Conservation (phyloP, 2,797 vertebrate genomes). For the Botia almorhae region DNA sequence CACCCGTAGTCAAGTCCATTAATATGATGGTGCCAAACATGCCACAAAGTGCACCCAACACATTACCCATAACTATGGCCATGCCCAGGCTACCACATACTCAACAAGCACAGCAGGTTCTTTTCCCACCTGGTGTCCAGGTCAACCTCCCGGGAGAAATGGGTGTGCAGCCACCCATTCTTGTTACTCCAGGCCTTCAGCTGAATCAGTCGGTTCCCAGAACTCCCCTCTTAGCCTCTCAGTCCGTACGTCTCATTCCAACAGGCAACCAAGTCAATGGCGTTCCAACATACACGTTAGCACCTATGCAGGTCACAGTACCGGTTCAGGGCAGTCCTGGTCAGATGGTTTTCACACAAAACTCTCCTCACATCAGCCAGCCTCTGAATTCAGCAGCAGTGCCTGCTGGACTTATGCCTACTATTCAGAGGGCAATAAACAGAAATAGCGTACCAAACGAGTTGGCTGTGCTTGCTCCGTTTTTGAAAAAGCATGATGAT, state of each 20-base stretch:
- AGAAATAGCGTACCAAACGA: slow-evolving; percentile 64
- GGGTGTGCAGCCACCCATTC: slow-evolving; percentile 72
- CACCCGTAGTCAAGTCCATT: slow-evolving; percentile 48
- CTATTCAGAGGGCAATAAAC: slow-evolving; percentile 24
- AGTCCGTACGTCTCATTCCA: slow-evolving; percentile 84
- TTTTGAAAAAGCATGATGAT: slow-evolving; percentile 81
- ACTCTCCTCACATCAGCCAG: slow-evolving; percentile 64
- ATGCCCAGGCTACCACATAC: slow-evolving; percentile 58
- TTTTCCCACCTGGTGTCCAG: slow-evolving; percentile 75
- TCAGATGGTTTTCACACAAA: slow-evolving; percentile 73
- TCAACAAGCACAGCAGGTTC: slow-evolving; percentile 65
- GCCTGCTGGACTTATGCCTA: slow-evolving; percentile 39
- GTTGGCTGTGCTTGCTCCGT: slow-evolving; percentile 79
- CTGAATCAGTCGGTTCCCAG: slow-evolving; percentile 74
- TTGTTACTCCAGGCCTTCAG: slow-evolving; percentile 77
- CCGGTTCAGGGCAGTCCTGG: slow-evolving; percentile 70
- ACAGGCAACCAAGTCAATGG: slow-evolving; percentile 88
- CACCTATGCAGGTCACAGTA: slow-evolving; percentile 81
- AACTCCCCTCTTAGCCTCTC: slow-evolving; percentile 73
- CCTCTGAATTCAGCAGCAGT: slow-evolving; percentile 41
- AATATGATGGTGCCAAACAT: slow-evolving; percentile 61
- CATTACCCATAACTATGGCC: slow-evolving; percentile 61
- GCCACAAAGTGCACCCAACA: slow-evolving; percentile 45
- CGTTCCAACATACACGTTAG: slow-evolving; percentile 85
- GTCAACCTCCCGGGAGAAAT: slow-evolving; percentile 73